Percentiles rank a stretch among this genome's conserved stretches.
phyloP scores from a whole-genome alignment of 2,888 invertebrate genomes.

The Acanthosoma haemorrhoidale region DNA sequence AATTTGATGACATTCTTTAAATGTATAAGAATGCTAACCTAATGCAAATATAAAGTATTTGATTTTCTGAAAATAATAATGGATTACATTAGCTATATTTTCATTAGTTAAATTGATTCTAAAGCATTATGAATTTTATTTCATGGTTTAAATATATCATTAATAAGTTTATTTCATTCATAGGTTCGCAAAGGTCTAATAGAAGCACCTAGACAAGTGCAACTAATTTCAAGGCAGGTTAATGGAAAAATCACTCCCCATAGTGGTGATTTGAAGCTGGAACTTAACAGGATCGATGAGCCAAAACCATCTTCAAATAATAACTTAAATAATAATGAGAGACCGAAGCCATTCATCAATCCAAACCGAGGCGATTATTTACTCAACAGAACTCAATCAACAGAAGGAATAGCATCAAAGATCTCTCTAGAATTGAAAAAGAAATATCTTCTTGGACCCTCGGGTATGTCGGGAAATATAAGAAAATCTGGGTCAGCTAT shows the following conservation, averaged over 20 bases:
- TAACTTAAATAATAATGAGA: slow-evolving; percentile 35
- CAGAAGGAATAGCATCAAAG: slow-evolving; percentile 81
- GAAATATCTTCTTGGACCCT: slow-evolving; percentile 71
- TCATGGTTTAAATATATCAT: no score
- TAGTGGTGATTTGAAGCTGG: slow-evolving; percentile 34
- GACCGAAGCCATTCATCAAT: slow-evolving; percentile 50
- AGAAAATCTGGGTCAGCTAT: slow-evolving; percentile 79
- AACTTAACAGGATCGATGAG: slow-evolving; percentile 34
- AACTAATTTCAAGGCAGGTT: slow-evolving; percentile 39
- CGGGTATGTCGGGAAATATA: slow-evolving; percentile 59
- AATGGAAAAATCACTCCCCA: slow-evolving; percentile 37
- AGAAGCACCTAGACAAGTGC: slow-evolving; percentile 43
- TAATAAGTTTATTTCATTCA: no score
- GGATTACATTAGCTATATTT: no score
- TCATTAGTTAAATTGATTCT: no score
- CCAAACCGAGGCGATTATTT: slow-evolving; percentile 67
- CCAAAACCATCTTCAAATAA: slow-evolving; percentile 34
- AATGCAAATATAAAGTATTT: no score
- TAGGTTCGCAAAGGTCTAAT: slow-evolving; percentile 38
- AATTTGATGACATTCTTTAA: no score
- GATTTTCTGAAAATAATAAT: no score
- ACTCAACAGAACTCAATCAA: slow-evolving; percentile 75
- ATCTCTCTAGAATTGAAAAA: slow-evolving; percentile 81
- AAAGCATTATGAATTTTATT: no score
- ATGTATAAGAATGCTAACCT: no score